Evolutionary conservation across 2,797 vertebrate species (phyloP), one percentile per base, ranked within the genome.

Genomic region (Chloroceryle inda): DNA sequence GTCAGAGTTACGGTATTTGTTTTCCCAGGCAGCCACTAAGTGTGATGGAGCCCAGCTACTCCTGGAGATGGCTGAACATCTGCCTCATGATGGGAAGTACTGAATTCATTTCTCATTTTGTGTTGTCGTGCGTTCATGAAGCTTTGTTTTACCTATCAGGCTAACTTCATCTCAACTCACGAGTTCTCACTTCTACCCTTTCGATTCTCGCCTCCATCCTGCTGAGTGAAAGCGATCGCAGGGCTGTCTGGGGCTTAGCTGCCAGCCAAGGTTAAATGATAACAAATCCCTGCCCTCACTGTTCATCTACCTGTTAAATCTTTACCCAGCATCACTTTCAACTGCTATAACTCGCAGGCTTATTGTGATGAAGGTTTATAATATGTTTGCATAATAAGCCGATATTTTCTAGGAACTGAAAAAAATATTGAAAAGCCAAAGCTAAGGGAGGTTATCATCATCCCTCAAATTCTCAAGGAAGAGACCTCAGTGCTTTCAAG

Each of bases 221-320:
- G 35, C 23, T 76, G 55, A 21, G 9, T 52, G 5, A 44, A 76
- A 76, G 8, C 0, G 0, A 52, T 8, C 0, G 0, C 62, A 38
- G 6, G 6, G 44, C 52, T 92, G 16, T 17, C 5, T 44, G 59
- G 17, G 20, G 17, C 8, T 71, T 24, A 59, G 50, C 50, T 69
- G 27, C 31, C 61, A 62, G 61, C 8, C 50, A 73, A 26, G 26
- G 76, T 74, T 88, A 80, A 90, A 67, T 7, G 33, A 8, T 17
- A 73, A 50, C 11, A 69, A 73, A 72, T 29, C 29, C n/a, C 45
- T 35, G 7, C 10, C 20, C 19, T 66, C 29, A 26, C 12, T 33
- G 20, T 27, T 68, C 2, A 4, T 18, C 38, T 50, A n/a, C 49
- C 7, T 8, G 16, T 29, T 52, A 68, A 49, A 40, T 23, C 19